These are phyloP conservation scores for Cottus gobio DNA, from an alignment of 2,113 vertebrate species.

Conservation along the genomic window DNA sequence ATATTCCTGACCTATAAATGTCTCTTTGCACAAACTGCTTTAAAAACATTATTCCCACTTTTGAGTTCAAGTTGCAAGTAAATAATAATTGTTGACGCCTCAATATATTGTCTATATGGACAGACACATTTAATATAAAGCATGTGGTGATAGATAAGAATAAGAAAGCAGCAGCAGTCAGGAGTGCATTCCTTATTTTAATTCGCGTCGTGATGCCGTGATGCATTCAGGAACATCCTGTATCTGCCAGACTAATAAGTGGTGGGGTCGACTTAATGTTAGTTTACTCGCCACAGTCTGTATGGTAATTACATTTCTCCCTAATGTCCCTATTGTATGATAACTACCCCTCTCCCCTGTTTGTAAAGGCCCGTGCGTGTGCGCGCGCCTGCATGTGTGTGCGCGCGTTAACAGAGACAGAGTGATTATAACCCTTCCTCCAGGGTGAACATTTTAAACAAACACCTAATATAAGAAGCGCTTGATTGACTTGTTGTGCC, in stretches of 20 bases:
- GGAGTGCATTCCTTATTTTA: background rate
- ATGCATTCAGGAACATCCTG: background rate
- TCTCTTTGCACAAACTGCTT: background rate
- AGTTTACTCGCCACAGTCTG: conserved; percentile 26
- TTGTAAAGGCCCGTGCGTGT: conserved; percentile 16
- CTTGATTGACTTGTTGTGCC: conserved; percentile 54
- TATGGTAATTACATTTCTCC: conserved; percentile 42
- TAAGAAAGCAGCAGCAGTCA: background rate
- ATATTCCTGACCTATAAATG: background rate
- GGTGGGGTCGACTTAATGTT: background rate
- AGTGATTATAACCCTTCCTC: conserved; percentile 61
- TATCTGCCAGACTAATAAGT: background rate
- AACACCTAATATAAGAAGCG: conserved; percentile 81
- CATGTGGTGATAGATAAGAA: background rate
- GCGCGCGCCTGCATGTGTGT: background rate
- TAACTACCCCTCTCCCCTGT: background rate
- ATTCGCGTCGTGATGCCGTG: background rate
- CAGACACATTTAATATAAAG: background rate
- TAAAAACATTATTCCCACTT: background rate
- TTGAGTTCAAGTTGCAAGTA: rapidly evolving
- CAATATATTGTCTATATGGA: background rate
- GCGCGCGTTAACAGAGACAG: conserved; percentile 22
- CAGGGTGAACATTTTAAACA: conserved; percentile 74
- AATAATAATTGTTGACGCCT: background rate
- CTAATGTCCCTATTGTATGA: conserved; percentile 57